These are phyloP conservation scores for Caracal caracal DNA, from an alignment of 2,113 vertebrate genomes.

Conservation along the genomic window DNA sequence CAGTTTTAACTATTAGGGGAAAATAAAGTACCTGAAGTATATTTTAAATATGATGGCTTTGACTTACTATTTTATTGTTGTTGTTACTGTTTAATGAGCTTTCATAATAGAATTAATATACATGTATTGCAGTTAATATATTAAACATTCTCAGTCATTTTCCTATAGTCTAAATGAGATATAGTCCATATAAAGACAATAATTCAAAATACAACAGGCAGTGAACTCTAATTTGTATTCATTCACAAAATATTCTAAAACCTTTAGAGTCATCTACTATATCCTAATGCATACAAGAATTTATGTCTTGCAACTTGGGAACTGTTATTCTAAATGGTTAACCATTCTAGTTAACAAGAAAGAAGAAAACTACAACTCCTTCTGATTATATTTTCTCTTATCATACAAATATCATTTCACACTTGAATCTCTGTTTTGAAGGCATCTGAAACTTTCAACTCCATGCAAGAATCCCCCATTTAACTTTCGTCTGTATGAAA, in stretches of 20 bases:
- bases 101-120: background rate
- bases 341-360: background rate
- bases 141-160: background rate
- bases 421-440: background rate
- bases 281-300: background rate
- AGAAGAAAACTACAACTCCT: background rate
- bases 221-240: background rate
- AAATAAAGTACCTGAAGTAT: background rate
- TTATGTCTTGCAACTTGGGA: background rate
- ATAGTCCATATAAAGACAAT: background rate
- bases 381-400: background rate
- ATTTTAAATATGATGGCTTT: background rate
- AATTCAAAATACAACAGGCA: background rate
- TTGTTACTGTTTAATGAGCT: background rate
- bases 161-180: background rate
- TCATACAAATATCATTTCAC: background rate
- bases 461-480: background rate
- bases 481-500: background rate
- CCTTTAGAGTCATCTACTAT: background rate
- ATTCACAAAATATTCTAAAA: conserved; percentile 11
- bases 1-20: background rate
- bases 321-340: background rate
- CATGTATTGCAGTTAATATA: background rate
- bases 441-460: background rate
- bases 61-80: background rate